Base-by-base conservation (phyloP, 2,888 invertebrate species). In the Bellardia bayeri region DNA sequence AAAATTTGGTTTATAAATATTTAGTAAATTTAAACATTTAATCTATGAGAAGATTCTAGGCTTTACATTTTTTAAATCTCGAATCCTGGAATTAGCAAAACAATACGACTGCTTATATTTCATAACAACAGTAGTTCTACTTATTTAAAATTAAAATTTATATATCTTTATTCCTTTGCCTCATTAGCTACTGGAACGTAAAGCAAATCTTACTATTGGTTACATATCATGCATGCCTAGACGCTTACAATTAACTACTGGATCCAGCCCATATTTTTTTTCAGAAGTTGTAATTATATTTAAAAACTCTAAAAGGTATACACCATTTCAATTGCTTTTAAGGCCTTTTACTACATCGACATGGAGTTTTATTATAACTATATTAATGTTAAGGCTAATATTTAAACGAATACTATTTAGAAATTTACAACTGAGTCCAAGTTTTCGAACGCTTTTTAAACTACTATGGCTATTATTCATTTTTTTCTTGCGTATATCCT, bases 401-500 rank as follows among this genome's bases (percentile, higher is more conserved):
- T 42, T 37, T 8, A 33, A 49, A 13, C 13, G 8, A 16, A 14
- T 71, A 14, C 11, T 71, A 1, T 33, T 0, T 11, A 9, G 2
- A 71, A 54, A 23, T 8, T 6, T 40, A 0, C 61, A 37, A 63
- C n/a, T 63, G 14, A 37, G 23, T 7, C 13, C 40, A 6, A 23
- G 11, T 16, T 51, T 71, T 1, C 49, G n/a, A 0, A 66, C 54
- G 13, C 13, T 72, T 2, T 64, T 51, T 11, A 14, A 5, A 30
- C 40, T 68, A 9, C 66, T 23, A 42, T 89, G 89, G 89, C 42
- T 88, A 4, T 64, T 89, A 33, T 54, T 89, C 13, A 14, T 88
- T 6, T 90, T 89, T 40, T 8, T 90, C 23, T 56, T 91, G 6
- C 90, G 91, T 0, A 56, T 88, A 23, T 54, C 90, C 14, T 91